A percentile compares a stretch with the other conserved stretches of the same genome.
These are phyloP conservation scores for Macquaria australasica DNA, from an alignment of 2,113 vertebrate genomes.

Conservation along the genomic window DNA sequence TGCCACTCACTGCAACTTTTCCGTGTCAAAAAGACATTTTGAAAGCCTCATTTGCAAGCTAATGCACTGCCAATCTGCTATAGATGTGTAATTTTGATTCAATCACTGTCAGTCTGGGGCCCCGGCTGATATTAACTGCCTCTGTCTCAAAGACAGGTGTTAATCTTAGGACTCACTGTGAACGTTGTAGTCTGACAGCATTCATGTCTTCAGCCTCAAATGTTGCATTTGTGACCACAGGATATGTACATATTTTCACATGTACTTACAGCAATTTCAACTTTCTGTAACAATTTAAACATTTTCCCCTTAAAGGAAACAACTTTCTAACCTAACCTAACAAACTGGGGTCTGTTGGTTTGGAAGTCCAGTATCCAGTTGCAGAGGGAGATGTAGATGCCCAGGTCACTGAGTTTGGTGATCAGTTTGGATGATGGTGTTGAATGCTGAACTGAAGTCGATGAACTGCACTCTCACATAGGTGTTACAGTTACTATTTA, in stretches of 20 bases:
- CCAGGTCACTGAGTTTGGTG: too few species aligned
- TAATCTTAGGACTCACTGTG: slow-evolving; percentile 46
- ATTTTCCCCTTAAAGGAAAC: neutral
- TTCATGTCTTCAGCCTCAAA: slow-evolving; percentile 23
- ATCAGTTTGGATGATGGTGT: too few species aligned
- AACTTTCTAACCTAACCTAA: too few species aligned
- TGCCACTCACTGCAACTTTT: slow-evolving; percentile 49
- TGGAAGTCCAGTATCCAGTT: too few species aligned
- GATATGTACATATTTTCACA: neutral
- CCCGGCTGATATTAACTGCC: slow-evolving; percentile 51
- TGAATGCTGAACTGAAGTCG: too few species aligned
- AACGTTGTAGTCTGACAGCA: slow-evolving; percentile 43
- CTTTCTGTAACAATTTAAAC: neutral
- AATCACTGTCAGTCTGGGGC: slow-evolving; percentile 60
- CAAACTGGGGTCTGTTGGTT: too few species aligned
- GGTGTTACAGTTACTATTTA: too few species aligned
- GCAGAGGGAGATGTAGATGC: too few species aligned
- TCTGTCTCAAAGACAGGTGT: slow-evolving; percentile 55
- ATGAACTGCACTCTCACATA: too few species aligned
- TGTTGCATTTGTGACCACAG: slow-evolving; percentile 13
- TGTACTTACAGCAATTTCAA: neutral
- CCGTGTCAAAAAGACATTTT: slow-evolving; percentile 35
- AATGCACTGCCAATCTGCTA: slow-evolving; percentile 68
- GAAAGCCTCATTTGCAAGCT: slow-evolving; percentile 74
- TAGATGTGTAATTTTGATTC: slow-evolving; percentile 66